Conservation (phyloP, 2,888 invertebrate species). For the Choristoneura rosaceana region DNA sequence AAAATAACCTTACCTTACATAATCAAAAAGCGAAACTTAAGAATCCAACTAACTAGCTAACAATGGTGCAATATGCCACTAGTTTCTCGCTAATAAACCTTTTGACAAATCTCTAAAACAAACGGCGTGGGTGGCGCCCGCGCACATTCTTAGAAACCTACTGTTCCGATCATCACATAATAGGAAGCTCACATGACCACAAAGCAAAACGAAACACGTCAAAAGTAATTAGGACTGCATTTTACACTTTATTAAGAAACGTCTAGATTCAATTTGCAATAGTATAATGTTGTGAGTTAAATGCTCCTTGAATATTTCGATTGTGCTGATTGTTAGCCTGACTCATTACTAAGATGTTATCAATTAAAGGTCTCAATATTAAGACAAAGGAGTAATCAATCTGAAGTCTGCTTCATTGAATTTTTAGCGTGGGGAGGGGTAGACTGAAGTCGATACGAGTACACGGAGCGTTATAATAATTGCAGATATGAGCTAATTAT, state of each 20-base stretch:
- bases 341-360: slow-evolving; percentile 37
- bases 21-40: not conserved
- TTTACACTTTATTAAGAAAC: not conserved
- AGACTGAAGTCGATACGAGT: not conserved
- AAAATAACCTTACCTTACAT: slow-evolving; percentile 4
- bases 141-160: slow-evolving; percentile 32
- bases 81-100: slow-evolving; percentile 11
- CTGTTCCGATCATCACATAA: slow-evolving; percentile 30
- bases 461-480: not conserved
- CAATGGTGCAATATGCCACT: slow-evolving; percentile 14
- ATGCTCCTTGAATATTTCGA: not conserved
- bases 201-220: not conserved
- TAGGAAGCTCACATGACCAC: not conserved
- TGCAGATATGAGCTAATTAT: not conserved
- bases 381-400: slow-evolving; percentile 36
- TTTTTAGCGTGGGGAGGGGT: not conserved
- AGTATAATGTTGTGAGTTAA: not conserved
- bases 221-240: not conserved
- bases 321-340: slow-evolving; percentile 28
- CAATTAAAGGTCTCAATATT: slow-evolving; percentile 35
- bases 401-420: slow-evolving; percentile 4
- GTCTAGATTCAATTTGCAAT: not conserved
- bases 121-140: slow-evolving; percentile 30
- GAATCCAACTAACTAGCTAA: slow-evolving; percentile 11
- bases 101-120: slow-evolving; percentile 22